Evolutionary conservation across 2,888 invertebrate genomes (phyloP).

Genomic region (Argyresthia albistria): DNA sequence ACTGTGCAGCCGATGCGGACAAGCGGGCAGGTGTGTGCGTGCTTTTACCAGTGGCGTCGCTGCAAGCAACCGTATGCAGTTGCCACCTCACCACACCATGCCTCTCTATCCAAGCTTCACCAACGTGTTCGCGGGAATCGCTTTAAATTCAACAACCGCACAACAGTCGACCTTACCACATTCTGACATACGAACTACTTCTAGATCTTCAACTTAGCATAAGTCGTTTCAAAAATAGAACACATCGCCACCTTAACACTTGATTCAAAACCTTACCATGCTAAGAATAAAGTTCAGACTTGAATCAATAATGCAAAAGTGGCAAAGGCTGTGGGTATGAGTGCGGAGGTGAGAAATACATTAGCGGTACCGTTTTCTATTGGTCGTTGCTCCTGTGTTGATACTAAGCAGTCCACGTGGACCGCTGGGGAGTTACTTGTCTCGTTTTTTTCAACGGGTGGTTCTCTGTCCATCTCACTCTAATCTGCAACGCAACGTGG

Average conservation of each 20-base stretch:
- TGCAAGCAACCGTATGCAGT: conserved; percentile 50
- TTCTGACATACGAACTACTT: conserved; percentile 17
- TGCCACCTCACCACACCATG: conserved; percentile 55
- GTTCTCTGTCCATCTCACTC: conserved; percentile 65
- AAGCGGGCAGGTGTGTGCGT: background rate
- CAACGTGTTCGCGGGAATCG: conserved; percentile 70
- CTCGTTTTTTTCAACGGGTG: conserved; percentile 64
- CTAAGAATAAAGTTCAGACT: conserved; percentile 43
- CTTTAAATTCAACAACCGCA: conserved; percentile 70
- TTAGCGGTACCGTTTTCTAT: conserved; percentile 72
- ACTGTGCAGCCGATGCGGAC: background rate
- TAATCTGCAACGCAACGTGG: conserved; percentile 72
- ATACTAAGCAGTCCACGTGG: conserved; percentile 72
- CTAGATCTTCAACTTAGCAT: conserved; percentile 20
- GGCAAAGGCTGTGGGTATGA: conserved; percentile 60
- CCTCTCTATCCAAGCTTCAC: conserved; percentile 57
- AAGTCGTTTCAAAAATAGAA: conserved; percentile 52
- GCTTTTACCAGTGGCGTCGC: conserved; percentile 15
- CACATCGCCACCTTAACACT: conserved; percentile 25
- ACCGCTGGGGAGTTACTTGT: conserved; percentile 59
- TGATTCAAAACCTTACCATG: conserved; percentile 44
- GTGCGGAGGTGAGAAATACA: conserved; percentile 74
- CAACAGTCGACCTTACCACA: conserved; percentile 36
- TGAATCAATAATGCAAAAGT: conserved; percentile 44
- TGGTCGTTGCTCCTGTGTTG: conserved; percentile 72